Evolutionary conservation across 2,113 vertebrate genomes (phyloP).

Genomic region (Scalopus aquaticus): DNA sequence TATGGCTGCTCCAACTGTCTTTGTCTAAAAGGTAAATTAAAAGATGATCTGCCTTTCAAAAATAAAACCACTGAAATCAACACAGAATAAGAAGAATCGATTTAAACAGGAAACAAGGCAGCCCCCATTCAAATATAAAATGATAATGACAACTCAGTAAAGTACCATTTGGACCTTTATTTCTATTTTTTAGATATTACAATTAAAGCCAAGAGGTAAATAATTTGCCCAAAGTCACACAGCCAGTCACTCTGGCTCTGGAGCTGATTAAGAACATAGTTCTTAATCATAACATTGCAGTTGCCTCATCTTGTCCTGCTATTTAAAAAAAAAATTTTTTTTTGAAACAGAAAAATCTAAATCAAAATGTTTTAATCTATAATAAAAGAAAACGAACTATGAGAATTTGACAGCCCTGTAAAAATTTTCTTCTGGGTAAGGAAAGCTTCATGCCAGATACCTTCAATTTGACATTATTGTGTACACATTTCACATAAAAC

Average conservation of each 20-base stretch:
- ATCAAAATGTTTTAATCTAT: conserved; percentile 12
- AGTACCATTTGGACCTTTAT: neutral
- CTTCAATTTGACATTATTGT: neutral
- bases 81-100: neutral
- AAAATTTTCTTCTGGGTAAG: neutral
- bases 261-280: neutral
- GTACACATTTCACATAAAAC: conserved; percentile 15
- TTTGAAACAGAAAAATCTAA: neutral
- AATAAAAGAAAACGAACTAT: conserved; percentile 7
- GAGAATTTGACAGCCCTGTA: neutral
- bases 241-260: neutral
- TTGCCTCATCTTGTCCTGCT: neutral
- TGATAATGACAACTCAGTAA: rapidly evolving
- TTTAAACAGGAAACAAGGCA: neutral
- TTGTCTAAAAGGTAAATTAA: neutral
- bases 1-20: neutral
- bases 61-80: neutral
- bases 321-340: neutral
- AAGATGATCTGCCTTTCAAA: neutral
- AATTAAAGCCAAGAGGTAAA: neutral
- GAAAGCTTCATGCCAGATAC: neutral
- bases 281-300: neutral
- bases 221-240: neutral
- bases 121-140: neutral
- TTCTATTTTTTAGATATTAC: neutral